A percentile compares a stretch with the other conserved stretches of the same genome.
phyloP scores from a whole-genome alignment of 2,113 vertebrate genomes.

The Myxocyprinus asiaticus region DNA sequence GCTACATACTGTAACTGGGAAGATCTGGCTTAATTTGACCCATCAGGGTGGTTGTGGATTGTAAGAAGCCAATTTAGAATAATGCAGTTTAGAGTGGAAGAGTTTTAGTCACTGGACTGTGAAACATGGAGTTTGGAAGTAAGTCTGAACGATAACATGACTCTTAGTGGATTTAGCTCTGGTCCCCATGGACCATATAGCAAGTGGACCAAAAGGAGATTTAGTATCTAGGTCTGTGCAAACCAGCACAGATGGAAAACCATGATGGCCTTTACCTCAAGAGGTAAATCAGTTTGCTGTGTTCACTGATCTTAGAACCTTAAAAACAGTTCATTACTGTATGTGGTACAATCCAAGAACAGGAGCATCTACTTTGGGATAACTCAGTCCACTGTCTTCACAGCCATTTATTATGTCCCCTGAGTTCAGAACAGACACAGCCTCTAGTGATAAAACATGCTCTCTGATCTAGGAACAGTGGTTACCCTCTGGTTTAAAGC shows the following conservation, averaged over 20 bases:
- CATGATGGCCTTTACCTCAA: neutral
- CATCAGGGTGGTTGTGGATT: neutral
- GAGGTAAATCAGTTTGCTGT: neutral
- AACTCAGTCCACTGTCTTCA: slow-evolving; percentile 4
- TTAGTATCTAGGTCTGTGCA: neutral
- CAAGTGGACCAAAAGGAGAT: neutral
- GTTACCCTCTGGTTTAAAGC: neutral
- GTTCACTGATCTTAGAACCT: slow-evolving; percentile 4
- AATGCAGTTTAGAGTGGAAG: neutral
- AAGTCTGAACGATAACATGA: neutral
- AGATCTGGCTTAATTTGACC: slow-evolving; percentile 15
- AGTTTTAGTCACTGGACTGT: slow-evolving; percentile 1
- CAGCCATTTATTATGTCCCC: neutral
- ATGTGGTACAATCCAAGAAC: neutral
- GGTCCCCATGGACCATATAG: neutral
- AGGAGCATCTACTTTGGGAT: slow-evolving; percentile 7
- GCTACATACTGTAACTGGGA: neutral
- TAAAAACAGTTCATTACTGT: slow-evolving; percentile 11
- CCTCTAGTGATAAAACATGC: neutral
- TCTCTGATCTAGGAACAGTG: neutral
- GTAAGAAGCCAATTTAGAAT: neutral
- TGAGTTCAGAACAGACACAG: neutral
- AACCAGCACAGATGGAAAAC: neutral
- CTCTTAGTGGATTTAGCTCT: neutral
- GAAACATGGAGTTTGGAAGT: neutral